Conservation (phyloP, 2,888 invertebrate species). For the Dryobotodes eremita region DNA sequence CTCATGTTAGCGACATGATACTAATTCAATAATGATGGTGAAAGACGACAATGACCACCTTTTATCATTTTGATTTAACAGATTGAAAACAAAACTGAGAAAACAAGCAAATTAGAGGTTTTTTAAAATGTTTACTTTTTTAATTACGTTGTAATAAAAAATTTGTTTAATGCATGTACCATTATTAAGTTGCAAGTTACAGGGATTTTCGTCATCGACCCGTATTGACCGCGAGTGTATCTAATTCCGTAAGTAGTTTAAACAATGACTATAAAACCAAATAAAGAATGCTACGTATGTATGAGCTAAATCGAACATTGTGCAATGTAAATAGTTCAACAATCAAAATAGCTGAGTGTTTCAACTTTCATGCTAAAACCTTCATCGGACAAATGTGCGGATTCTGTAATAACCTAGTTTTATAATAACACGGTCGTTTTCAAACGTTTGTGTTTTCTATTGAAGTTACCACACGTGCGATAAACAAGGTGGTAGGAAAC, state of each 20-base stretch:
- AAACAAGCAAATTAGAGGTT: too few species aligned
- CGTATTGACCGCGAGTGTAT: neutral
- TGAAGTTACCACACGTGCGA: conserved; percentile 5
- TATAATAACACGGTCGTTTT: conserved; percentile 28
- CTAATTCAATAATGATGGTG: too few species aligned
- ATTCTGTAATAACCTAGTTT: conserved; percentile 46
- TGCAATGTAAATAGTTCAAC: conserved; percentile 49
- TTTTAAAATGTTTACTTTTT: too few species aligned
- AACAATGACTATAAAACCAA: conserved; percentile 42
- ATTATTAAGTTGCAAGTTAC: too few species aligned
- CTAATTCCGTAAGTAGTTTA: conserved; percentile 56
- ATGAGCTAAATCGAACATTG: conserved; percentile 50
- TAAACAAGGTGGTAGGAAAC: neutral
- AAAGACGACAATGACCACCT: too few species aligned
- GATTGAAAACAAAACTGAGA: too few species aligned
- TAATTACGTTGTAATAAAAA: too few species aligned
- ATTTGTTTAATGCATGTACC: too few species aligned
- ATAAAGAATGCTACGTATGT: conserved; percentile 54
- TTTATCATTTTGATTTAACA: too few species aligned
- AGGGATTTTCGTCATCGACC: too few species aligned
- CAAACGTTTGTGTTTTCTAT: conserved; percentile 19
- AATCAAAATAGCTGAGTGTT: conserved; percentile 57
- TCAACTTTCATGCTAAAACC: conserved; percentile 29
- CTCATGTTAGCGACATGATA: too few species aligned
- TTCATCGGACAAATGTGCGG: conserved; percentile 37